Evolutionary conservation across 2,888 invertebrate species (phyloP).

Genomic region (Orgyia antiqua): DNA sequence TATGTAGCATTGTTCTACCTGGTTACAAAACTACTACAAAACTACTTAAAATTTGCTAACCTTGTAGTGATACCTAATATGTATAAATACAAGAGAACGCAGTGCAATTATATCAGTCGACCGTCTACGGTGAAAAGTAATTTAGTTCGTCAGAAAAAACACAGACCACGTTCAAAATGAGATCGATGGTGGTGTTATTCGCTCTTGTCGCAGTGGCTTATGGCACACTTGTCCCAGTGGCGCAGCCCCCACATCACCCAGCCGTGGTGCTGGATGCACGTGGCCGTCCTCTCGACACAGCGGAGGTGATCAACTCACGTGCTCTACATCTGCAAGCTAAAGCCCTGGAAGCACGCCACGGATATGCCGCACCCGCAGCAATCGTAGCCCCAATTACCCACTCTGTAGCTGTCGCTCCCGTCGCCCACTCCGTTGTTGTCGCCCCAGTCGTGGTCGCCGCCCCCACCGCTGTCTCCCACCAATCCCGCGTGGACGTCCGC

Average conservation of each 20-base stretch:
- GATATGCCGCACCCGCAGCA: conserved; percentile 26
- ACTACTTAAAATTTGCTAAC: conserved; percentile 45
- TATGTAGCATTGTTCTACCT: conserved; percentile 54
- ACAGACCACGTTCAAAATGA: conserved; percentile 47
- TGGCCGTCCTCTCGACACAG: conserved; percentile 70
- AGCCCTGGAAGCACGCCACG: conserved; percentile 53
- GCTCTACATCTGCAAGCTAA: conserved; percentile 70
- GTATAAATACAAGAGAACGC: conserved; percentile 59
- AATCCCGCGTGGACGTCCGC: conserved; percentile 40
- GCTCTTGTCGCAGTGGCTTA: conserved; percentile 78
- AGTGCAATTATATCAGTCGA: conserved; percentile 33
- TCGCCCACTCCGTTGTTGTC: conserved; percentile 24
- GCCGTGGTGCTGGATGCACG: conserved; percentile 67
- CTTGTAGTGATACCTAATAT: conserved; percentile 64
- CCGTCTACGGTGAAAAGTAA: conserved; percentile 55
- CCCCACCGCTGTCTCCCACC: conserved; percentile 37
- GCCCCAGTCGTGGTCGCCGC: conserved; percentile 33
- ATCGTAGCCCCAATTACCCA: conserved; percentile 39
- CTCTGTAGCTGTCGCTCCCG: conserved; percentile 27
- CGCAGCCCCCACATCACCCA: conserved; percentile 65
- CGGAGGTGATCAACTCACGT: conserved; percentile 68
- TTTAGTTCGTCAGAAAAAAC: conserved; percentile 48
- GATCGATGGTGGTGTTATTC: conserved; percentile 80
- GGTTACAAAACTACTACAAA: no score
- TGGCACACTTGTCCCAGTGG: conserved; percentile 68